A percentile compares a stretch with the other conserved stretches of the same genome.
phyloP scores from a whole-genome alignment of 2,113 vertebrate species.

The Microtus oregoni region DNA sequence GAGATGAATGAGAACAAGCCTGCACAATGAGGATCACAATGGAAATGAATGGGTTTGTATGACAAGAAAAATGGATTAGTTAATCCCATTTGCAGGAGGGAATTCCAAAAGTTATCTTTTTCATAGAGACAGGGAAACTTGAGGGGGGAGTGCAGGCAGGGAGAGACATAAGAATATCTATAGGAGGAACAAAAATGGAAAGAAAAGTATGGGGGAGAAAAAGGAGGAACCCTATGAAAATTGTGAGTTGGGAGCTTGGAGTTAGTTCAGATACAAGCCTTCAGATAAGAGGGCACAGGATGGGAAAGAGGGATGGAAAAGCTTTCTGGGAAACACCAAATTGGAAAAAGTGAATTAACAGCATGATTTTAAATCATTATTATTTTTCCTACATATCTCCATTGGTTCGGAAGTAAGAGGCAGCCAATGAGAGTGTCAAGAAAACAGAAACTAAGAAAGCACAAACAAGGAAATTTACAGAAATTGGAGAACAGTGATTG shows the following conservation, averaged over 20 bases:
- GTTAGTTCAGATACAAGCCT: neutral
- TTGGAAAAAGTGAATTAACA: neutral
- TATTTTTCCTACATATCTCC: neutral
- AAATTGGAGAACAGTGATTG: neutral
- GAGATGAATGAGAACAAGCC: neutral
- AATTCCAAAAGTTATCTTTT: neutral
- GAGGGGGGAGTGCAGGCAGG: too few relatives aligned
- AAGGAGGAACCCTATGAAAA: neutral
- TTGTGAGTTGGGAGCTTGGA: neutral
- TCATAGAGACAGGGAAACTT: neutral
- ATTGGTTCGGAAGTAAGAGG: neutral
- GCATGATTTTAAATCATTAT: neutral
- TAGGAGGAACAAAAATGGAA: neutral
- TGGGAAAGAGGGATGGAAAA: neutral
- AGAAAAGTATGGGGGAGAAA: neutral
- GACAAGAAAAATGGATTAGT: neutral
- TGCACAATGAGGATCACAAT: neutral
- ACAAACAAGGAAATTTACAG: neutral
- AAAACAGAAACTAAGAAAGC: neutral
- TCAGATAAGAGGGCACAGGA: neutral
- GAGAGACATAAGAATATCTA: neutral
- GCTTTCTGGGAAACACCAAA: neutral
- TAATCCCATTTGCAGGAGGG: neutral
- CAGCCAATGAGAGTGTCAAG: neutral
- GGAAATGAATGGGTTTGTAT: neutral